phyloP scores from a whole-genome alignment of 1,140 invertebrate species.

The Drosophila azteca region DNA sequence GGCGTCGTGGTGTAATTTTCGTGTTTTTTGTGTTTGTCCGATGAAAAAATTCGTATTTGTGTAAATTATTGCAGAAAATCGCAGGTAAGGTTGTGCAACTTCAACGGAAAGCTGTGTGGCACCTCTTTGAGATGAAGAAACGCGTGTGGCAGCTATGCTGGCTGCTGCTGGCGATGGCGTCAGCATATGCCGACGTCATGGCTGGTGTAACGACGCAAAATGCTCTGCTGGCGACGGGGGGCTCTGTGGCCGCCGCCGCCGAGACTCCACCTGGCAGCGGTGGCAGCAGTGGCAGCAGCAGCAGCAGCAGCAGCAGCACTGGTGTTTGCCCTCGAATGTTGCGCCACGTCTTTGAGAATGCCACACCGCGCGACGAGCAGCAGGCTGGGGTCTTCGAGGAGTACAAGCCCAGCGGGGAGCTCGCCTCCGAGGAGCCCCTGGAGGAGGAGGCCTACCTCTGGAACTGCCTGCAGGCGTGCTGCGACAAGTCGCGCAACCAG shows the following conservation, averaged over 20 bases:
- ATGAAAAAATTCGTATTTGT: slow-evolving; percentile 34
- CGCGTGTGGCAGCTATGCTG: neutral
- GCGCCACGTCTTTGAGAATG: slow-evolving; percentile 76
- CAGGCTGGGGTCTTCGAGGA: slow-evolving; percentile 71
- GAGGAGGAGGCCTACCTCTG: slow-evolving; percentile 71
- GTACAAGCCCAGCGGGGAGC: slow-evolving; percentile 46
- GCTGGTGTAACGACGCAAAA: slow-evolving; percentile 47
- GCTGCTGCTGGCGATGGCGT: slow-evolving; percentile 60
- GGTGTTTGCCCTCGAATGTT: slow-evolving; percentile 68
- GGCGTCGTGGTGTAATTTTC: slow-evolving; percentile 34
- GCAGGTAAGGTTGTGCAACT: too few relatives aligned
- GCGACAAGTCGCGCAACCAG: slow-evolving; percentile 83
- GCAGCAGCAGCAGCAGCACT: neutral
- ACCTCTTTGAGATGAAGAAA: neutral
- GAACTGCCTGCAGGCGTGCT: slow-evolving; percentile 90
- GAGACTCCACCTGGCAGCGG: slow-evolving; percentile 17
- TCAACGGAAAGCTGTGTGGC: too few relatives aligned
- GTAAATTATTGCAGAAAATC: neutral
- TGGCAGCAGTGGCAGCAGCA: slow-evolving; percentile 5
- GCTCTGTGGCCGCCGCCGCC: neutral
- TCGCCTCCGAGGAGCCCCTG: slow-evolving; percentile 31
- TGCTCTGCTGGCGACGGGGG: slow-evolving; percentile 19
- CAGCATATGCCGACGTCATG: slow-evolving; percentile 71
- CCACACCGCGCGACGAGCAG: slow-evolving; percentile 67
- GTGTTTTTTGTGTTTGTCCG: slow-evolving; percentile 16